phyloP scores from a whole-genome alignment of 2,888 invertebrate species.

The Lacanobia oleracea region DNA sequence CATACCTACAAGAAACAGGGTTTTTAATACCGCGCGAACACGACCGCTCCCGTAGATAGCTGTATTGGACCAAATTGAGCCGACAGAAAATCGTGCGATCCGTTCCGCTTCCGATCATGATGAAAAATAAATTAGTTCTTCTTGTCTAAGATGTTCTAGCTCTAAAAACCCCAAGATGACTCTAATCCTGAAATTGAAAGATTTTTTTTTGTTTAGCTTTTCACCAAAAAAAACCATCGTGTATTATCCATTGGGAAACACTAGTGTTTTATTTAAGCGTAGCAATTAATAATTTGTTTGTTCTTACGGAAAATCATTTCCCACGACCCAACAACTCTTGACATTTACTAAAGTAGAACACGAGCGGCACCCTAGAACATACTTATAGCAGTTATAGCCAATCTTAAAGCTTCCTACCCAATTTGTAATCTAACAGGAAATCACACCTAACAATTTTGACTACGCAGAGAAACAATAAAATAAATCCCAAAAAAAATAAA shows the following conservation, averaged over 20 bases:
- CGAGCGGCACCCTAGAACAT: constrained; percentile 4
- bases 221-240: neutral
- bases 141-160: neutral
- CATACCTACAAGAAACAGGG: no score
- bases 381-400: neutral
- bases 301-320: constrained; percentile 15
- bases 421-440: constrained; percentile 29
- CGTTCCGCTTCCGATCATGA: neutral
- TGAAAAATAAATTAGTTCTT: neutral
- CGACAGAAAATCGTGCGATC: no score
- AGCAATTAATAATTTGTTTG: neutral
- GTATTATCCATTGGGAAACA: neutral
- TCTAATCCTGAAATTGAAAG: neutral
- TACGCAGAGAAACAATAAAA: constrained; percentile 38
- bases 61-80: no score
- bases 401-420: constrained; percentile 1
- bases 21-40: no score
- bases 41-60: no score
- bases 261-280: neutral
- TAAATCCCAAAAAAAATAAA: constrained; percentile 30
- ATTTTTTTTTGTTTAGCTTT: neutral
- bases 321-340: constrained; percentile 22
- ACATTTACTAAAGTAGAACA: constrained; percentile 8
- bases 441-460: constrained; percentile 46
- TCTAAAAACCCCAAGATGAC: neutral